Conservation (phyloP, 2,797 vertebrate species). For the Falco naumanni region DNA sequence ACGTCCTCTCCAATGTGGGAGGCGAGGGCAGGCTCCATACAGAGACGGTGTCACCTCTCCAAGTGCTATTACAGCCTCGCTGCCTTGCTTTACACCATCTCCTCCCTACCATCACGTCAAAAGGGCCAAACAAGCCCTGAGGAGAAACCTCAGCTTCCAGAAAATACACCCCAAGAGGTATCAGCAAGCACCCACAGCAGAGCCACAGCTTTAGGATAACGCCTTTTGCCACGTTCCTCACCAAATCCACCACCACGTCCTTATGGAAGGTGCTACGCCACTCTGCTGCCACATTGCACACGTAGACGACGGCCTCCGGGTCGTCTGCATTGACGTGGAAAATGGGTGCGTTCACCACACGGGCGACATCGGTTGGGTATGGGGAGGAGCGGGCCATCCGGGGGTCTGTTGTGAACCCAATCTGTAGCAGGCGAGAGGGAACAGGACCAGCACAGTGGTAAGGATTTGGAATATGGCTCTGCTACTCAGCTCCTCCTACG, state of each 20-base stretch:
- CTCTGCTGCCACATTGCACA: slow-evolving; percentile 92
- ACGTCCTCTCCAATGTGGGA: rapidly evolving
- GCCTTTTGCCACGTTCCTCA: slow-evolving; percentile 15
- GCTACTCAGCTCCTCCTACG: neutral
- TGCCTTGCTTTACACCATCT: neutral
- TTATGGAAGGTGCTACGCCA: slow-evolving; percentile 96
- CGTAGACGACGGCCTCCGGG: slow-evolving; percentile 93
- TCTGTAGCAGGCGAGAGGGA: slow-evolving; percentile 69
- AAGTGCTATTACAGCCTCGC: neutral
- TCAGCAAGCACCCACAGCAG: neutral
- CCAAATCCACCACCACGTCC: slow-evolving; percentile 96
- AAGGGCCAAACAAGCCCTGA: neutral
- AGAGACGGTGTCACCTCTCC: neutral
- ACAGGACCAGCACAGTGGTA: neutral
- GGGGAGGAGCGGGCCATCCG: slow-evolving; percentile 94
- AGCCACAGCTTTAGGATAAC: neutral
- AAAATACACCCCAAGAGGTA: neutral
- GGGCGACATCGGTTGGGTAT: slow-evolving; percentile 91
- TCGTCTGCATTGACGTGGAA: slow-evolving; percentile 95
- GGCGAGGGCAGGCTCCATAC: neutral
- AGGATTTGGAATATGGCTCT: neutral
- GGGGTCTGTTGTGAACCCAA: slow-evolving; percentile 95
- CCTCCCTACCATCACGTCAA: neutral
- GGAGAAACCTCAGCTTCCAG: neutral
- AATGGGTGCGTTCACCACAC: slow-evolving; percentile 94